These are phyloP conservation scores for Drosophila fungiperda DNA, from an alignment of 2,888 invertebrate species.

Conservation along the genomic window DNA sequence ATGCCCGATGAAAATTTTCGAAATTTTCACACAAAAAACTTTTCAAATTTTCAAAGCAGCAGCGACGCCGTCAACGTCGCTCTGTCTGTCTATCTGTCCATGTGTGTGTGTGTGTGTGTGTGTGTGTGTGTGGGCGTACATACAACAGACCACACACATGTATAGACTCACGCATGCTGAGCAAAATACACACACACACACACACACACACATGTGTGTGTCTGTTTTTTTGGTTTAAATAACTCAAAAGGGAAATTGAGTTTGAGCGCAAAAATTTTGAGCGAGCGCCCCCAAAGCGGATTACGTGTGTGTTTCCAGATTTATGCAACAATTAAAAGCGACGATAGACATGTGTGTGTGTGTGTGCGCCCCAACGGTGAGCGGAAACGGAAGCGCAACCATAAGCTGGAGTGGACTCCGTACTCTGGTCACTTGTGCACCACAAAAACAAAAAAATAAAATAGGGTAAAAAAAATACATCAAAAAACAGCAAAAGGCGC, in stretches of 20 bases:
- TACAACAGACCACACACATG: conserved; percentile 27
- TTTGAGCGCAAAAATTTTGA: conserved; percentile 69
- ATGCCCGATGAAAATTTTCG: conserved; percentile 75
- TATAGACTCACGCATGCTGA: conserved; percentile 20
- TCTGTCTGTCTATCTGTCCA: conserved; percentile 37
- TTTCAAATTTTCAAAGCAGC: conserved; percentile 73
- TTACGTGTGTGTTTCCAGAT: conserved; percentile 61
- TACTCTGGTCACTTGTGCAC: conserved; percentile 36
- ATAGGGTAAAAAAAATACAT: not conserved
- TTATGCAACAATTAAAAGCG: conserved; percentile 76
- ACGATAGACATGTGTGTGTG: conserved; percentile 24
- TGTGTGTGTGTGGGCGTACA: conserved; percentile 47
- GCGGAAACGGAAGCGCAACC: conserved; percentile 67
- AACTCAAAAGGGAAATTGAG: conserved; percentile 78
- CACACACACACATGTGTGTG: conserved; percentile 33
- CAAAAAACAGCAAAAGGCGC: not conserved
- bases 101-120: conserved; percentile 22
- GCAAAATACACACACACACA: conserved; percentile 33
- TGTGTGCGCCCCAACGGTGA: conserved; percentile 30
- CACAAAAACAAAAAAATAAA: not conserved
- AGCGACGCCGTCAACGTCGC: conserved; percentile 45
- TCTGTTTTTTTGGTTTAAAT: conserved; percentile 59
- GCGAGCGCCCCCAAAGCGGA: conserved; percentile 45
- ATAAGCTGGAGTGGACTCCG: conserved; percentile 30
- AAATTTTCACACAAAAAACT: conserved; percentile 80